These are phyloP conservation scores for Aspidiotus rigidus DNA, from an alignment of 2,888 invertebrate species.

Conservation along the genomic window DNA sequence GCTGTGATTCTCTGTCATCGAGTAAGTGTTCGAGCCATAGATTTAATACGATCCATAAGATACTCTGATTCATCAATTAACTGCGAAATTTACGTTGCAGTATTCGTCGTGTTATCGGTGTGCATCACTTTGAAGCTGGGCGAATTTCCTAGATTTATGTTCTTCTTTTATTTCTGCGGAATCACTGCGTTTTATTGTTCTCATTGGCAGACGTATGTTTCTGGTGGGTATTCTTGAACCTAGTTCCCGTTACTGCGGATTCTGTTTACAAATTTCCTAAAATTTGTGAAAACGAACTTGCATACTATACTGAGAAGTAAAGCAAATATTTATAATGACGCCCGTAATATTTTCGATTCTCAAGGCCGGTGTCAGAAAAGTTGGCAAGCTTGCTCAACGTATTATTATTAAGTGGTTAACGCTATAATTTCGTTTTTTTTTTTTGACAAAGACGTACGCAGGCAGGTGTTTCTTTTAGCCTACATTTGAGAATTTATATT, in stretches of 20 bases:
- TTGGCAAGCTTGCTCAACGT: neutral
- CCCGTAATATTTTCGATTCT: neutral
- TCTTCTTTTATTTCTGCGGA: conserved; percentile 89
- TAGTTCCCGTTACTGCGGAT: conserved; percentile 1
- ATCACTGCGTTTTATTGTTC: conserved; percentile 96
- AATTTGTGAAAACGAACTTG: neutral
- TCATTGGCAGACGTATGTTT: conserved; percentile 99
- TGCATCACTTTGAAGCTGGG: conserved; percentile 90
- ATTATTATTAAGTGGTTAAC: neutral
- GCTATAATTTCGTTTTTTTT: neutral
- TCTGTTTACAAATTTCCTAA: neutral
- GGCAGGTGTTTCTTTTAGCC: no score
- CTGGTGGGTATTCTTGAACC: conserved; percentile 50
- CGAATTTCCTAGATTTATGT: conserved; percentile 84
- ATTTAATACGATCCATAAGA: neutral
- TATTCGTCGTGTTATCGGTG: conserved; percentile 93
- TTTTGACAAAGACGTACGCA: no score
- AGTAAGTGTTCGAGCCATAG: conserved; percentile 43
- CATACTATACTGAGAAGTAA: neutral
- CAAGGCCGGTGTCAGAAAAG: neutral
- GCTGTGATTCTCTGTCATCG: conserved; percentile 96
- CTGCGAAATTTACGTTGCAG: conserved; percentile 44
- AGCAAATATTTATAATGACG: neutral
- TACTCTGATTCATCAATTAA: neutral
- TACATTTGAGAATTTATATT: no score